Percentiles rank a stretch among this genome's conserved stretches.
phyloP scores from a whole-genome alignment of 2,888 invertebrate species.

The Xylocampa areola region DNA sequence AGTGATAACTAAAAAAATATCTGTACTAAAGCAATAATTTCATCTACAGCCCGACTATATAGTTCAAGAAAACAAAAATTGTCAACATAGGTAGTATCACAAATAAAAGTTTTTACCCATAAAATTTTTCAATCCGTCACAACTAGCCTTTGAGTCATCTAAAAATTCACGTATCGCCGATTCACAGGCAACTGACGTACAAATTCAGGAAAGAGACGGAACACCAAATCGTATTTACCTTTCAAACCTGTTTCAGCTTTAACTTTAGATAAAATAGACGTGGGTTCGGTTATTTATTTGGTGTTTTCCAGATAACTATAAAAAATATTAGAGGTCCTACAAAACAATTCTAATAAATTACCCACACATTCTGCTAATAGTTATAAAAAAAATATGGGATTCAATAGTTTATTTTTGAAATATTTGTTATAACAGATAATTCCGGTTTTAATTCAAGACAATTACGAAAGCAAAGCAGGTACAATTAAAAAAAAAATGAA shows the following conservation, averaged over 20 bases:
- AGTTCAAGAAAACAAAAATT: not conserved
- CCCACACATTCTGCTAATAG: no score
- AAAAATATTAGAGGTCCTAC: no score
- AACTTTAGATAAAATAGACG: slow-evolving; percentile 8
- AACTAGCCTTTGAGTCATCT: slow-evolving; percentile 27
- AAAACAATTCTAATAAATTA: no score
- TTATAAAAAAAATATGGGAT: no score
- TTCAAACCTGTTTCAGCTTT: slow-evolving; percentile 17
- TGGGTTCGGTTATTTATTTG: not conserved
- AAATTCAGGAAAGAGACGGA: slow-evolving; percentile 58
- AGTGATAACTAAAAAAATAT: no score
- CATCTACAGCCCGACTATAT: not conserved
- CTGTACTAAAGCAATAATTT: no score
- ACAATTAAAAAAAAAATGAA: no score
- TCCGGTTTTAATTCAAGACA: no score
- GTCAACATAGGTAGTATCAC: not conserved
- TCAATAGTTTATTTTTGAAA: no score
- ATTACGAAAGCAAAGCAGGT: no score
- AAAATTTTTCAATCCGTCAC: slow-evolving; percentile 20
- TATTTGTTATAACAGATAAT: no score
- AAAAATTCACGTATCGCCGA: slow-evolving; percentile 55
- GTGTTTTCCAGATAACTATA: no score
- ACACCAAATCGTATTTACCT: slow-evolving; percentile 46
- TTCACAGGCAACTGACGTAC: slow-evolving; percentile 50
- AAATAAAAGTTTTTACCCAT: slow-evolving; percentile 11